A percentile compares a stretch with the other conserved stretches of the same genome.
phyloP scores from a whole-genome alignment of 2,113 vertebrate species.

The Anolis carolinensis region DNA sequence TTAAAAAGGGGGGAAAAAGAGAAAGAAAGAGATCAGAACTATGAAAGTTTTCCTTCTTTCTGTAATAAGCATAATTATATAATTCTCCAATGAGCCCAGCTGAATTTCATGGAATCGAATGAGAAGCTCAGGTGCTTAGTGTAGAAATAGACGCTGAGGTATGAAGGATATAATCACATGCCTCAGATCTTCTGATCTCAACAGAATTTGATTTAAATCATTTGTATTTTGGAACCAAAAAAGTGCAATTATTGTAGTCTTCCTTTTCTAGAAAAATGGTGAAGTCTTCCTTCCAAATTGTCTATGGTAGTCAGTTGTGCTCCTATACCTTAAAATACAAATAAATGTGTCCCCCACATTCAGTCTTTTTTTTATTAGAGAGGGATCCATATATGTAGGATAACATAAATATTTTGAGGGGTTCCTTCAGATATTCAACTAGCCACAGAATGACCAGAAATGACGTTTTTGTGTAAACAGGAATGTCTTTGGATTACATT shows the following conservation, averaged over 20 bases:
- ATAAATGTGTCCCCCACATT: too few relatives aligned
- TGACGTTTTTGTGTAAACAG: too few relatives aligned
- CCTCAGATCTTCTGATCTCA: neutral
- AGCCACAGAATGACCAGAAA: too few relatives aligned
- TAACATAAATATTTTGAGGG: too few relatives aligned
- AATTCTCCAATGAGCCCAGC: constrained; percentile 3
- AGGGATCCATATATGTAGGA: too few relatives aligned
- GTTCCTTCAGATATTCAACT: too few relatives aligned
- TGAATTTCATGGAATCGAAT: neutral
- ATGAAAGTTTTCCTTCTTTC: constrained; percentile 25
- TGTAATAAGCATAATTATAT: constrained; percentile 35
- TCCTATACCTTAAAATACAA: too few relatives aligned
- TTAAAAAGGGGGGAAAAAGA: neutral
- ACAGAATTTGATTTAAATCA: neutral
- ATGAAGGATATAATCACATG: neutral
- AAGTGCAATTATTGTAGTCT: neutral
- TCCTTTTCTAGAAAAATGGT: neutral
- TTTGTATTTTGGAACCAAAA: neutral
- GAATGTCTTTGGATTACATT: too few relatives aligned
- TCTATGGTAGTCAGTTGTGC: too few relatives aligned
- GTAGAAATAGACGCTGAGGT: constrained; percentile 24
- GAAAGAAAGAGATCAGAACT: constrained; percentile 8
- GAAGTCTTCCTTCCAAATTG: too few relatives aligned
- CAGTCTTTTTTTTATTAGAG: too few relatives aligned
- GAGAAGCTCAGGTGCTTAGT: neutral